These are phyloP conservation scores for Rostratula benghalensis DNA, from an alignment of 2,113 vertebrate species.

Conservation along the genomic window DNA sequence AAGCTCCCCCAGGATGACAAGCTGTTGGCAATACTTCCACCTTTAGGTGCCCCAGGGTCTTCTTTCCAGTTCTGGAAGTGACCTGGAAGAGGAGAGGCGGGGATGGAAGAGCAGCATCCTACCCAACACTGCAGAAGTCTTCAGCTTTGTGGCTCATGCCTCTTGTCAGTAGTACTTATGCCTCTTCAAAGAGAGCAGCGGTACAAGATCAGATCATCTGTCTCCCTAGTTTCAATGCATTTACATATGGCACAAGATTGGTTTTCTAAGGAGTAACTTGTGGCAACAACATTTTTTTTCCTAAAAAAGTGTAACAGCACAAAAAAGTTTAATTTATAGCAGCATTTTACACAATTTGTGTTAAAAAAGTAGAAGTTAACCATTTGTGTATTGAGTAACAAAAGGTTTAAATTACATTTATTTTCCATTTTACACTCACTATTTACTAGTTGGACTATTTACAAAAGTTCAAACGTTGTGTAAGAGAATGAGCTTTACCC, in stretches of 20 bases:
- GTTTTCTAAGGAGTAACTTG: conserved; percentile 59
- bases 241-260: conserved; percentile 74
- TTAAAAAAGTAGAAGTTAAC: conserved; percentile 75
- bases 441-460: conserved; percentile 77
- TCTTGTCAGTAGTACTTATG: conserved; percentile 45
- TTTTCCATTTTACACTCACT: conserved; percentile 75
- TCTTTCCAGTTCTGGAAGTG: neutral
- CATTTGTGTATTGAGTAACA: conserved; percentile 73
- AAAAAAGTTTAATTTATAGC: conserved; percentile 78
- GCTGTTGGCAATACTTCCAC: neutral
- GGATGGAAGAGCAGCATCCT: neutral
- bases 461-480: conserved; percentile 65
- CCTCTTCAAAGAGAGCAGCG: conserved; percentile 57
- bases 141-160: neutral
- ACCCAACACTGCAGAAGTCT: neutral
- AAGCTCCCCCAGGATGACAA: neutral
- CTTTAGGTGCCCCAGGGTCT: neutral
- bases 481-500: conserved; percentile 45
- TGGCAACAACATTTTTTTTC: conserved; percentile 64
- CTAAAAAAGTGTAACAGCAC: conserved; percentile 76
- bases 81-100: neutral
- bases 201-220: neutral
- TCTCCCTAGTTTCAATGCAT: conserved; percentile 48
- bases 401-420: conserved; percentile 75
- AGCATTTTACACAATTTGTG: conserved; percentile 78